These are phyloP conservation scores for Tricholauxania praeusta DNA, from an alignment of 2,888 invertebrate genomes.

Conservation along the genomic window DNA sequence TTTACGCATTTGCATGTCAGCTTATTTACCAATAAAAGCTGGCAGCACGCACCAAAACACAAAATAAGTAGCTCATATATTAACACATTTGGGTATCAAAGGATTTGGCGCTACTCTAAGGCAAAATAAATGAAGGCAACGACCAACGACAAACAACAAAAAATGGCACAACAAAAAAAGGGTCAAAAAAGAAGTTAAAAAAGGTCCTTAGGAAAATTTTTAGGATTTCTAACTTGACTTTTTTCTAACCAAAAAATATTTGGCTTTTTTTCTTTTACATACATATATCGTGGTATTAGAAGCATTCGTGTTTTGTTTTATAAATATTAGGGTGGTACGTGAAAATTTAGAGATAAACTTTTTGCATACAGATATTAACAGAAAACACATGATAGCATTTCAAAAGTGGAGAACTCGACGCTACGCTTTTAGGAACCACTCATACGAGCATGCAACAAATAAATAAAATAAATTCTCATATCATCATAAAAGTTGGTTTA, in stretches of 20 bases:
- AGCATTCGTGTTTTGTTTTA: background rate
- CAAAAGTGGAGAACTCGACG: too few relatives aligned
- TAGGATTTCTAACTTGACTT: background rate
- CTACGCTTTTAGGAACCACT: too few relatives aligned
- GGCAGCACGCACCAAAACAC: conserved; percentile 1
- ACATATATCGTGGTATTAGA: background rate
- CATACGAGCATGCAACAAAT: too few relatives aligned
- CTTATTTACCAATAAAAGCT: background rate
- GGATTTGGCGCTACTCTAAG: conserved; percentile 6
- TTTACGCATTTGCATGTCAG: conserved; percentile 27
- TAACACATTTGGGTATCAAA: conserved; percentile 11
- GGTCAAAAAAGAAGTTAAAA: background rate
- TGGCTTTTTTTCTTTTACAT: background rate
- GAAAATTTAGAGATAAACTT: too few relatives aligned
- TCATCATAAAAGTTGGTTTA: conserved; percentile 57
- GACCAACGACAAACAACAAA: background rate
- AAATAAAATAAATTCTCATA: too few relatives aligned
- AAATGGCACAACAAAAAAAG: background rate
- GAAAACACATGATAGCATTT: too few relatives aligned
- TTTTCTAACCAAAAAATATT: background rate
- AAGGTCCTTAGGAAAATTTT: conserved; percentile 7
- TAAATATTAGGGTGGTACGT: background rate
- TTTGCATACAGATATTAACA: too few relatives aligned
- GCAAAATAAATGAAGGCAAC: background rate
- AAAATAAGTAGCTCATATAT: background rate